Base-by-base conservation (phyloP, 2,113 vertebrate species). In the Anhinga rufa region DNA sequence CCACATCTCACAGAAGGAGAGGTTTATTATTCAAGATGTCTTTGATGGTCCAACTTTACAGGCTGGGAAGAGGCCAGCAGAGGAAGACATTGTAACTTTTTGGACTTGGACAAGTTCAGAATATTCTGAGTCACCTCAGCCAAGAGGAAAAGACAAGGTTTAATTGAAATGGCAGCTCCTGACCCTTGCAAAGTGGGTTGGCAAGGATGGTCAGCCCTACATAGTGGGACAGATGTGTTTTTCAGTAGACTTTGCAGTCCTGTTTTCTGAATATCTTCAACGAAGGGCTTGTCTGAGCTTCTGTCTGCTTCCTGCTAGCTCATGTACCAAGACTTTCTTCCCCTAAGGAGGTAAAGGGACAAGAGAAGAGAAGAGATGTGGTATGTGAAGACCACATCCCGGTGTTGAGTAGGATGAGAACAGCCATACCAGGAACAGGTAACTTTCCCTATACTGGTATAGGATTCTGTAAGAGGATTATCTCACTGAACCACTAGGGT, bases 181-280 rank as follows among this genome's bases (percentile, higher is more conserved):
- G 24, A 5, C 13, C 31, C 7, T 65, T 77, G 14, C 7, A n/a
- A 19, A 34, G 20, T 1, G 7, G 1, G 1, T 7, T 83, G 19
- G 5, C 31, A 82, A 82, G 26, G 5, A 18, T 28, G 16, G 17
- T 17, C 21, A 57, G 5, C 6, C 36, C 14, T 78, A 3, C 6
- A 2, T 26, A 2, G 2, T 42, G 24, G 17, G 7, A 14, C 20
- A 57, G 0, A 2, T 66, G 11, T 55, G 11, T 40, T 87, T 90
- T 71, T 70, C 55, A 68, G 20, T 10, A 48, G 22, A 42, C 7
- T 40, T 42, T 46, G 29, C 28, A 42, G 12, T 71, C 20, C 5
- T 64, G 1, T 60, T 69, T 94, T 61, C 32, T 34, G 49, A 55
- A 24, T 31, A 21, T 38, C 14, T 90, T 68, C n/a, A 44, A 6